These are phyloP conservation scores for Ardeotis arabs DNA, from an alignment of 2,113 vertebrate genomes.

Conservation along the genomic window DNA sequence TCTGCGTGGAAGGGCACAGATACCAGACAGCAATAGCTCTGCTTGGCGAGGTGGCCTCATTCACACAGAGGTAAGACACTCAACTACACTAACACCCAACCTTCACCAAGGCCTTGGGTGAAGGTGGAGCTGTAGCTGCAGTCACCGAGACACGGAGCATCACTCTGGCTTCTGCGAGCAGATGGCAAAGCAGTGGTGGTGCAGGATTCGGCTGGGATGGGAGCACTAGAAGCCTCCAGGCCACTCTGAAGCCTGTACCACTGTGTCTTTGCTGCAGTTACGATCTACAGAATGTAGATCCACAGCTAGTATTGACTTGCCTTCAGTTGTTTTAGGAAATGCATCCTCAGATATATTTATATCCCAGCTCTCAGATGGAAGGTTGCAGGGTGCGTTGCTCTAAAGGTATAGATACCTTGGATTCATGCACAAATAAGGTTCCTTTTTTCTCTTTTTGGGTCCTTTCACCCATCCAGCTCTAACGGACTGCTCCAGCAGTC, in stretches of 20 bases:
- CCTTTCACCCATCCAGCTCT: background rate
- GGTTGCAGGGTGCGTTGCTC: background rate
- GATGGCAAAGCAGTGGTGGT: background rate
- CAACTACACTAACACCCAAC: accelerated
- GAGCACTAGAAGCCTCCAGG: background rate
- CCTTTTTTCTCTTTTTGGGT: background rate
- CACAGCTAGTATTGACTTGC: background rate
- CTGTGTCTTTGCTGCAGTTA: background rate
- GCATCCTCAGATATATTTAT: background rate
- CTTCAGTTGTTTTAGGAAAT: background rate
- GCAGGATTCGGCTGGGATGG: background rate
- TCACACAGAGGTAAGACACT: background rate
- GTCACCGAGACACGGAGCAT: background rate
- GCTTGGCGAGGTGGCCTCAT: accelerated
- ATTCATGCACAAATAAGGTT: background rate
- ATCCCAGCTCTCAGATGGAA: background rate
- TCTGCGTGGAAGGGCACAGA: accelerated
- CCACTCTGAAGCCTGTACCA: background rate
- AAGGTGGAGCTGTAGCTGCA: background rate
- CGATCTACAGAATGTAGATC: accelerated
- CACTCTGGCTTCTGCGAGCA: background rate
- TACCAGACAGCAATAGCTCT: background rate
- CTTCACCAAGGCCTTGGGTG: background rate
- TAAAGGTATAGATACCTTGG: no score
- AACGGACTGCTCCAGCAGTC: background rate